A percentile compares a stretch with the other conserved stretches of the same genome.
Evolutionary conservation across 2,797 vertebrate genomes (phyloP).

Genomic region (Cossypha dichroa): DNA sequence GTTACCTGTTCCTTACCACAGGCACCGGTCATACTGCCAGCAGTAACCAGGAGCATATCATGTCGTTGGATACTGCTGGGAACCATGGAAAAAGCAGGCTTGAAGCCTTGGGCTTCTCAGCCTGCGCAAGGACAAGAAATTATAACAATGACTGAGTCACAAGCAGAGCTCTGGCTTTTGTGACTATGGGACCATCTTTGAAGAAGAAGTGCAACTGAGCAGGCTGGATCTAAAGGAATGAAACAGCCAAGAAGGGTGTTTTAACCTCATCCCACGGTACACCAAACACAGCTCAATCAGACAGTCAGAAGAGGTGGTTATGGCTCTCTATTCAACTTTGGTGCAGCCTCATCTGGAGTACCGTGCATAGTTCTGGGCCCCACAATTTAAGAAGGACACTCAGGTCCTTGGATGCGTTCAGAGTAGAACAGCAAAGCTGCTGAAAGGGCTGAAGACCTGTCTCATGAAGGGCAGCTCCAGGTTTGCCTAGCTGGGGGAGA

Average conservation of each 20-base stretch:
- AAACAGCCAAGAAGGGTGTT: neutral
- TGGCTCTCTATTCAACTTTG: neutral
- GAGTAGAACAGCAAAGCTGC: neutral
- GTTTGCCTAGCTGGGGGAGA: neutral
- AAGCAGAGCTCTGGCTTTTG: neutral
- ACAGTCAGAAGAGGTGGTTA: neutral
- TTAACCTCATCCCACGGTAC: neutral
- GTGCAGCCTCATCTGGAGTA: neutral
- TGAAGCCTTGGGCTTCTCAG: too few relatives aligned
- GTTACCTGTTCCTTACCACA: neutral
- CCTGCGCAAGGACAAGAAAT: too few relatives aligned
- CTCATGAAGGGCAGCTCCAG: neutral
- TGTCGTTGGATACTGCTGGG: too few relatives aligned
- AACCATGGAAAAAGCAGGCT: too few relatives aligned
- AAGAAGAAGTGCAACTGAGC: neutral
- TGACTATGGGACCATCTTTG: neutral
- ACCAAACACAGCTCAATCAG: neutral
- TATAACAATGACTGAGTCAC: too few relatives aligned
- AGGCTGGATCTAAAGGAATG: neutral
- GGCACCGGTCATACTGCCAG: neutral
- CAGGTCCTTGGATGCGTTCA: neutral
- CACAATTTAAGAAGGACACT: neutral
- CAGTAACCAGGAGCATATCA: neutral
- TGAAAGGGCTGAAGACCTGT: neutral
- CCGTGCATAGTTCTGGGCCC: accelerated